These are phyloP conservation scores for Strigamia crassipes DNA, from an alignment of 2,888 invertebrate species.

Conservation along the genomic window DNA sequence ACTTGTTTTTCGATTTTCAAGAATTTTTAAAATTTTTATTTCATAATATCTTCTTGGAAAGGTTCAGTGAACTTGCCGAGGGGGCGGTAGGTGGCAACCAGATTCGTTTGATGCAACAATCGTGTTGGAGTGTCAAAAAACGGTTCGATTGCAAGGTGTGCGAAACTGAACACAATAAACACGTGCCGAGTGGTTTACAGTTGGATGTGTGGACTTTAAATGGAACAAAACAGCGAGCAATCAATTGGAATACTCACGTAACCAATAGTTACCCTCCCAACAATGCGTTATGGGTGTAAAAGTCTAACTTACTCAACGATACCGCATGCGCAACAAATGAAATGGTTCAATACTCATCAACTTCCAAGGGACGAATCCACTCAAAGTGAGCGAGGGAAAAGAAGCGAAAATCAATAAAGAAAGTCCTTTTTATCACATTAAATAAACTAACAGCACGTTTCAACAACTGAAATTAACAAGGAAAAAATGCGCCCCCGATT, in stretches of 20 bases:
- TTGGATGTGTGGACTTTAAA: no score
- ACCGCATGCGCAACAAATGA: conserved; percentile 34
- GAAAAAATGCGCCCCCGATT: neutral
- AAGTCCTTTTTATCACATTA: conserved; percentile 1
- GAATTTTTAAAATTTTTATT: neutral
- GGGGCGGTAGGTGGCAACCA: neutral
- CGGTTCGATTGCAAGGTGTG: no score
- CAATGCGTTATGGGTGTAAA: neutral
- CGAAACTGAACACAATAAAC: no score
- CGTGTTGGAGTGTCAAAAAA: no score
- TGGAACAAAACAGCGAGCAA: neutral
- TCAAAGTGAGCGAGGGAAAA: conserved; percentile 17
- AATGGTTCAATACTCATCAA: conserved; percentile 35
- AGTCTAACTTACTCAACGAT: neutral
- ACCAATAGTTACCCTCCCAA: conserved; percentile 2
- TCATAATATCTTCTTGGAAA: neutral
- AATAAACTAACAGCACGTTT: neutral
- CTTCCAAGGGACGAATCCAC: conserved; percentile 7
- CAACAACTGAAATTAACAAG: conserved; percentile 4
- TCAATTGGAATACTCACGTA: neutral
- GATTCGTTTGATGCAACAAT: neutral
- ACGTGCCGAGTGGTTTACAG: no score
- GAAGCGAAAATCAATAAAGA: conserved; percentile 32
- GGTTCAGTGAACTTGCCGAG: neutral
- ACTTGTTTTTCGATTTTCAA: neutral